Conservation (phyloP, 2,888 invertebrate species). For the Hypomecis atomaria region DNA sequence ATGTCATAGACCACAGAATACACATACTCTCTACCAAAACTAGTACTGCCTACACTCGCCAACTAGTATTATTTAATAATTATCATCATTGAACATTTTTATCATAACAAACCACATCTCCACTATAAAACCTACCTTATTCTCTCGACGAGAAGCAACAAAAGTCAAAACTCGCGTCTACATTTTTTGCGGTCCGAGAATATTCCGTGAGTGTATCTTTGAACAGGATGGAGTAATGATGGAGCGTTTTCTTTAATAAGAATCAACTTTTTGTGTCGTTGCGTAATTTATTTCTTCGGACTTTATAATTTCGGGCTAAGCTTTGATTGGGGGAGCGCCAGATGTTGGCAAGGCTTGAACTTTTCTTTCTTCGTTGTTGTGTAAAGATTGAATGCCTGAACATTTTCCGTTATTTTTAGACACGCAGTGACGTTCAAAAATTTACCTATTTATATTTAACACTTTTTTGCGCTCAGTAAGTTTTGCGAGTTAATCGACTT, state of each 20-base stretch:
- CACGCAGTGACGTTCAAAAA: no score
- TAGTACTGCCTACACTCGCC: constrained; percentile 45
- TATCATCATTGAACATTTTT: constrained; percentile 36
- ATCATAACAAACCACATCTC: constrained; percentile 22
- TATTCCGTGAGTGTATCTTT: constrained; percentile 48
- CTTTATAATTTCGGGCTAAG: constrained; percentile 10
- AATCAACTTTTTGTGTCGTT: constrained; percentile 46
- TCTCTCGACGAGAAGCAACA: background rate
- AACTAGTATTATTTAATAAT: constrained; percentile 41
- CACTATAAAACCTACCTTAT: constrained; percentile 17
- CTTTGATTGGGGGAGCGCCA: background rate
- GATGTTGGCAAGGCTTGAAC: background rate
- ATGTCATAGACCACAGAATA: constrained; percentile 51
- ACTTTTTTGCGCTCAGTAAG: no score
- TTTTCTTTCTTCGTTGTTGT: no score
- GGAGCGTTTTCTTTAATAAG: constrained; percentile 50
- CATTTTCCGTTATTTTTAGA: no score
- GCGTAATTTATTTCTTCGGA: constrained; percentile 41
- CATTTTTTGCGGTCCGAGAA: constrained; percentile 43
- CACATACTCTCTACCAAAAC: constrained; percentile 2
- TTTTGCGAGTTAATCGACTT: no score
- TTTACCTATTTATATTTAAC: no score
- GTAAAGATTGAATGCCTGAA: no score
- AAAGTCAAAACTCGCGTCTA: constrained; percentile 14
- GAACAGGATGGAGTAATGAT: constrained; percentile 48